Percentiles rank a stretch among this genome's conserved stretches.
These are phyloP conservation scores for Laothoe populi DNA, from an alignment of 2,888 invertebrate genomes.

Conservation along the genomic window DNA sequence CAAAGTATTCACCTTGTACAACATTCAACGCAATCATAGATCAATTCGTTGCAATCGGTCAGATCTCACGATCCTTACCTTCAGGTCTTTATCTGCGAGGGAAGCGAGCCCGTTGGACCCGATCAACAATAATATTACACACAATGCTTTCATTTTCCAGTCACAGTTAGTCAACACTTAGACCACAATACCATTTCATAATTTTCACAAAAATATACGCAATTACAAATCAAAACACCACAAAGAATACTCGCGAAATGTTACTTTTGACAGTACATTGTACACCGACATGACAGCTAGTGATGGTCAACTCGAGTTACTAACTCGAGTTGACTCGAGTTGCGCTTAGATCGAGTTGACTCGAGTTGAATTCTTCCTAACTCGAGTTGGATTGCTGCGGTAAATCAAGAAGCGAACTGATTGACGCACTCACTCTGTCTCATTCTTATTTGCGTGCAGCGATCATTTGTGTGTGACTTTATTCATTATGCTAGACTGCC, in stretches of 20 bases:
- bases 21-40: slow-evolving; percentile 36
- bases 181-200: slow-evolving; percentile 45
- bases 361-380: no score
- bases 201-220: slow-evolving; percentile 42
- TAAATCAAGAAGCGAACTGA: no score
- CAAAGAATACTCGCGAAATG: slow-evolving; percentile 41
- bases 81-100: slow-evolving; percentile 63
- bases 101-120: slow-evolving; percentile 62
- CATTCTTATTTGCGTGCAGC: no score
- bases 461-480: no score
- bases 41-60: slow-evolving; percentile 52
- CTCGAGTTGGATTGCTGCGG: no score
- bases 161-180: slow-evolving; percentile 27
- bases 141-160: slow-evolving; percentile 61
- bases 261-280: slow-evolving; percentile 31
- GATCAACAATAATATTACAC: slow-evolving; percentile 61
- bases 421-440: no score
- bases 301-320: background rate
- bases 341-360: no score
- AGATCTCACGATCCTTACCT: slow-evolving; percentile 59
- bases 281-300: background rate
- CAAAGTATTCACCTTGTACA: slow-evolving; percentile 34
- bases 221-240: slow-evolving; percentile 43
- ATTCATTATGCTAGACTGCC: no score
- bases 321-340: no score